phyloP scores from a whole-genome alignment of 2,888 invertebrate genomes.

The Spilosoma lubricipeda region DNA sequence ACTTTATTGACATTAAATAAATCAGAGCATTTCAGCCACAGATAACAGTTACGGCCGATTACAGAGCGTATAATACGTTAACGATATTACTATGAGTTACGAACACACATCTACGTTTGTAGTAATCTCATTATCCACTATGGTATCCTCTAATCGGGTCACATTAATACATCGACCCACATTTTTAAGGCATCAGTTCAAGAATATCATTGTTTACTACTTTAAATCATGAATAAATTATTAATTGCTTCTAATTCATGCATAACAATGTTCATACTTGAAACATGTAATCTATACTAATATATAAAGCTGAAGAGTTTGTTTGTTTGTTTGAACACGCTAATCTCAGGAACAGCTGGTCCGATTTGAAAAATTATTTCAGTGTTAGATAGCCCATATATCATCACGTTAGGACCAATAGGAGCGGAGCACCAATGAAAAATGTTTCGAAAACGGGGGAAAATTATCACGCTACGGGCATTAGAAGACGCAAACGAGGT shows the following conservation, averaged over 20 bases:
- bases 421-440: no score
- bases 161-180: slow-evolving; percentile 33
- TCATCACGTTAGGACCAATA: no score
- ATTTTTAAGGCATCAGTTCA: slow-evolving; percentile 37
- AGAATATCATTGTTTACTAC: slow-evolving; percentile 12
- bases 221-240: slow-evolving; percentile 16
- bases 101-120: slow-evolving; percentile 50
- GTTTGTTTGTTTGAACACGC: no score
- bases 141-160: slow-evolving; percentile 42
- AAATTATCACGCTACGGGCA: no score
- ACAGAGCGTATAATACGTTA: slow-evolving; percentile 57
- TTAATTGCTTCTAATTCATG: neutral
- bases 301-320: no score
- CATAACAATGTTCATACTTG: neutral
- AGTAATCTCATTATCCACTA: slow-evolving; percentile 61
- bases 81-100: slow-evolving; percentile 63
- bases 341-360: no score
- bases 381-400: no score
- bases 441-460: no score
- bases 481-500: no score
- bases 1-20: slow-evolving; percentile 29
- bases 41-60: slow-evolving; percentile 49
- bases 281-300: neutral
- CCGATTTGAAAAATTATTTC: no score
- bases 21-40: slow-evolving; percentile 32